phyloP scores from a whole-genome alignment of 2,888 invertebrate species.

The Piscicola geometra region DNA sequence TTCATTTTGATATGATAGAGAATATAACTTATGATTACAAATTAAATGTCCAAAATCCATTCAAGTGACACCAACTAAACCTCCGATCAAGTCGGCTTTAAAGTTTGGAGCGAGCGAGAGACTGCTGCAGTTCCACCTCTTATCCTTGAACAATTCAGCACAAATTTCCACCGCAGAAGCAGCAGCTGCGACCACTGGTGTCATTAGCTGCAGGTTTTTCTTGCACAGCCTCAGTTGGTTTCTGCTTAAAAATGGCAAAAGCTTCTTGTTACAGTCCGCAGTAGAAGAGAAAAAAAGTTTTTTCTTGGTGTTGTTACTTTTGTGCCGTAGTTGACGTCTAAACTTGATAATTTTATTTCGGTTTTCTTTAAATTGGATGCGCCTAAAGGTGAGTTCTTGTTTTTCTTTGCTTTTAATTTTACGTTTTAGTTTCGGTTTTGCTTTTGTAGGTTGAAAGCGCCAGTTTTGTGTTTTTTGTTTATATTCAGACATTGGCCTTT shows the following conservation, averaged over 20 bases:
- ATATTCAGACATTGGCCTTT: too few species aligned
- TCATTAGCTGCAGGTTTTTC: conserved; percentile 61
- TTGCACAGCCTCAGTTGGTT: conserved; percentile 49
- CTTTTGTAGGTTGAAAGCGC: too few species aligned
- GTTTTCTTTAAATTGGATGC: neutral
- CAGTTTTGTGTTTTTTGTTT: too few species aligned
- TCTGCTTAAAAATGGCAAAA: conserved; percentile 45
- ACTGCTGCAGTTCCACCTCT: conserved; percentile 79
- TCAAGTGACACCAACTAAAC: conserved; percentile 56
- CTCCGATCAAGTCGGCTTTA: conserved; percentile 71
- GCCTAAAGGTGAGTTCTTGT: neutral
- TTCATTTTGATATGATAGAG: neutral
- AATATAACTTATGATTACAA: too few species aligned
- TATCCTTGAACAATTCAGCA: conserved; percentile 66
- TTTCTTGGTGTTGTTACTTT: neutral
- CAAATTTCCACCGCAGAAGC: conserved; percentile 64
- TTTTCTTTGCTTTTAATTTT: too few species aligned
- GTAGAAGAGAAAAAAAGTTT: conserved; percentile 36
- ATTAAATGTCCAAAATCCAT: too few species aligned
- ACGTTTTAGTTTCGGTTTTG: too few species aligned
- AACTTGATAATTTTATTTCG: neutral
- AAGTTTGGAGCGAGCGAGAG: conserved; percentile 68
- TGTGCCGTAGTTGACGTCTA: neutral
- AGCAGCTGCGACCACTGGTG: conserved; percentile 70
- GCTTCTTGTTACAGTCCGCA: conserved; percentile 34